Base-by-base conservation (phyloP, 2,113 vertebrate genomes). In the Todiramphus chloris region DNA sequence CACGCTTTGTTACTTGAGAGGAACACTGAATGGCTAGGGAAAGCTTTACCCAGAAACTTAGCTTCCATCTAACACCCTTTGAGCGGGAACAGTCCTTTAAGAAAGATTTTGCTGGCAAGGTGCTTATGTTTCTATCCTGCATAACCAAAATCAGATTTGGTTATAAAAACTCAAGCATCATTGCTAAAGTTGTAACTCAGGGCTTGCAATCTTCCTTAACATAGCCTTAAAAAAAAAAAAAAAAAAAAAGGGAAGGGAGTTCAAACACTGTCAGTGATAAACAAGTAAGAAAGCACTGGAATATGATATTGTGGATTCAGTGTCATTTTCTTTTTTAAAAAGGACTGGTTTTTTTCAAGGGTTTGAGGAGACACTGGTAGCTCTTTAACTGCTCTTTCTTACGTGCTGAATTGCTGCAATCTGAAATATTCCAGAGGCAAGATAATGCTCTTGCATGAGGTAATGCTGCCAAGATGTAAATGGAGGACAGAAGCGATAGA, bases 381-480 rank as follows among this genome's bases (percentile, higher is more conserved):
- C 31, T 81, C 21, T 90, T 56, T 82, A 83, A 72, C 19, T 25
- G 27, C 16, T 80, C 9, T 39, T 69, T 76, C 46, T 84, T 87
- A 10, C 13, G 33, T 63, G 16, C 56, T 87, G 60, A 68, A 56
- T 83, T 72, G 51, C 80, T 89, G 56, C 83, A 75, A 59, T 72
- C 83, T 84, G 83, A 90, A 94, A 50, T 93, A 90, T 53, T 94
- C 46, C 43, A 63, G 81, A 78, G 76, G 88, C 82, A 74, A 90
- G 46, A 56, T 75, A 80, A 78, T 68, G 62, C 48, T 89, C n/a
- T 80, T 78, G 50, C 28, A 79, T 85, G 88, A 96, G 76, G 79
- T 89, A 78, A 86, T 93, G 56, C 83, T 68, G 72, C 68, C 60
- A 64, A 93, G 90, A 88, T 81, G 55, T 70, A 64, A 75, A 37